Conservation (phyloP, 2,113 vertebrate genomes). For the Dasyprocta punctata region DNA sequence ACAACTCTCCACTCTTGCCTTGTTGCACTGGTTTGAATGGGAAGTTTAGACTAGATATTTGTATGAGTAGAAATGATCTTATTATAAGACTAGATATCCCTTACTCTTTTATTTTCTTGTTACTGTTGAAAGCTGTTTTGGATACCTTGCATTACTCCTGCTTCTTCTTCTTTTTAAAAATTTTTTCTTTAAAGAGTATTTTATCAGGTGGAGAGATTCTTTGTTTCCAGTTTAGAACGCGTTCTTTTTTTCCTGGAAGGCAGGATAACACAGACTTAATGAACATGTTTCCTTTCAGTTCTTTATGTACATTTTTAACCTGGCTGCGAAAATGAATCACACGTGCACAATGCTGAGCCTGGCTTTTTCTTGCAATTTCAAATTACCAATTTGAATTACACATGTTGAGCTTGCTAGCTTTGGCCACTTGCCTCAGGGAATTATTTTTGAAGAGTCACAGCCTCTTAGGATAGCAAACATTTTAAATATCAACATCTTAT, state of each 20-base stretch:
- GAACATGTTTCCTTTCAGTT: slow-evolving; percentile 36
- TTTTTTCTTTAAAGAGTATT: background rate
- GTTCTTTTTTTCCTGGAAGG: background rate
- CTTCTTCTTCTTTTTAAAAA: background rate
- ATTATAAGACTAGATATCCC: background rate
- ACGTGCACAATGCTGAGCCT: background rate
- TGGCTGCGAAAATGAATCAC: slow-evolving; percentile 15
- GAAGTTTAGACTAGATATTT: background rate
- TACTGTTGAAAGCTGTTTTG: background rate
- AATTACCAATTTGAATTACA: slow-evolving; percentile 65
- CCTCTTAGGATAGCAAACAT: slow-evolving; percentile 3
- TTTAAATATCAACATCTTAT: slow-evolving; percentile 43
- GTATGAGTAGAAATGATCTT: background rate
- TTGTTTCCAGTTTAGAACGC: background rate
- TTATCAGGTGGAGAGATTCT: background rate
- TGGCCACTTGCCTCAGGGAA: slow-evolving; percentile 45
- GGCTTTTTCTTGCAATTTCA: slow-evolving; percentile 36
- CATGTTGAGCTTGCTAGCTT: slow-evolving; percentile 46
- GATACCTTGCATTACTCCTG: background rate
- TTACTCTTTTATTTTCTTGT: background rate
- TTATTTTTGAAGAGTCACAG: slow-evolving; percentile 38
- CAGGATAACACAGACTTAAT: background rate
- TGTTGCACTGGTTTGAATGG: background rate
- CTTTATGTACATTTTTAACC: slow-evolving; percentile 45
- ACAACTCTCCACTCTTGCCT: background rate